Conservation (phyloP, 2,113 vertebrate species). For the Pseudopodoces humilis region DNA sequence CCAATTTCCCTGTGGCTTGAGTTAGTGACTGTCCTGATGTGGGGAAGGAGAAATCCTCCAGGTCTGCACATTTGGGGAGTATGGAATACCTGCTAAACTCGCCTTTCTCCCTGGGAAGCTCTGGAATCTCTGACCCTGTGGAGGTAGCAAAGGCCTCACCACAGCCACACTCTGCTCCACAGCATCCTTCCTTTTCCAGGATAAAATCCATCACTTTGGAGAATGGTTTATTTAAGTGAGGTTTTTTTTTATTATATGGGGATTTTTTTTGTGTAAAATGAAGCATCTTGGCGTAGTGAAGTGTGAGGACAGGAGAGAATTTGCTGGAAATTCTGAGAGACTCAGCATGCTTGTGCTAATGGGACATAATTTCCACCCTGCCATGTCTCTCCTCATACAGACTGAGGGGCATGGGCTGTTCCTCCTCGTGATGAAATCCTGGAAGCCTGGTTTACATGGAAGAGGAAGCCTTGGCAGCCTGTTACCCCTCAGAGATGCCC, state of each 20-base stretch:
- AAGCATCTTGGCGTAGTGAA: not conserved
- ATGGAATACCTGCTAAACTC: not conserved
- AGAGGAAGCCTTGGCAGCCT: not conserved
- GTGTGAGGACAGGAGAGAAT: constrained; percentile 1
- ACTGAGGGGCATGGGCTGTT: not conserved
- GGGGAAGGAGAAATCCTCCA: not conserved
- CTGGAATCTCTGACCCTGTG: not conserved
- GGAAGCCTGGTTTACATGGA: not conserved
- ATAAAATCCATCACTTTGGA: not conserved
- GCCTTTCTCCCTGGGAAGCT: not conserved
- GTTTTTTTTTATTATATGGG: not conserved
- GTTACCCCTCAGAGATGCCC: not conserved
- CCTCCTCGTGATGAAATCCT: not conserved
- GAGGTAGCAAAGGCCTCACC: not conserved
- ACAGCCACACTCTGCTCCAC: not conserved
- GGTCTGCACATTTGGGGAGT: not conserved
- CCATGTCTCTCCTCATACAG: not conserved
- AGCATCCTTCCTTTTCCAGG: not conserved
- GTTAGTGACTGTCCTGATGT: not conserved
- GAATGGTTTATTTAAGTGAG: not conserved
- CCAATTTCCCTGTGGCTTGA: not conserved
- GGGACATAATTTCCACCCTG: not conserved
- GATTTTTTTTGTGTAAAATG: not conserved
- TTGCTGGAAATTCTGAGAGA: not conserved
- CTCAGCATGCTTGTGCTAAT: not conserved